These are phyloP conservation scores for Proctacanthus coquilletti DNA, from an alignment of 1,140 invertebrate genomes.

Conservation along the genomic window DNA sequence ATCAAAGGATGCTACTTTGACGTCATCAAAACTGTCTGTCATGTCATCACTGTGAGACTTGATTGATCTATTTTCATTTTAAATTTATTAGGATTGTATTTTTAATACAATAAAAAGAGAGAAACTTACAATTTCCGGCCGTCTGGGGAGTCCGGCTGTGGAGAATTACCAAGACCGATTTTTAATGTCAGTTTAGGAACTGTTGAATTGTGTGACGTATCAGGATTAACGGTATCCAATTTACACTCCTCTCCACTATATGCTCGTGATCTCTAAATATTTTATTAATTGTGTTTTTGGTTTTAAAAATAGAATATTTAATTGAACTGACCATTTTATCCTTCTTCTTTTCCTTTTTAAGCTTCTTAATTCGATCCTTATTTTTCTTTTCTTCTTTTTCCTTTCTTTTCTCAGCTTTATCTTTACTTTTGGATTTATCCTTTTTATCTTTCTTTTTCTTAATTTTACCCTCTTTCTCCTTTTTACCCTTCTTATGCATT, in stretches of 20 bases:
- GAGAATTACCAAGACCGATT: no score
- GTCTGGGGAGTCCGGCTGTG: no score
- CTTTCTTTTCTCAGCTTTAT: slow-evolving; percentile 39
- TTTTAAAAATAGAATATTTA: not conserved
- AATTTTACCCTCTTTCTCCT: slow-evolving; percentile 47
- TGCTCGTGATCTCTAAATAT: no score
- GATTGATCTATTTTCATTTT: no score
- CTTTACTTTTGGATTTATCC: slow-evolving; percentile 42
- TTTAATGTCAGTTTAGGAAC: slow-evolving; percentile 67
- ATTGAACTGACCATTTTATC: slow-evolving; percentile 32
- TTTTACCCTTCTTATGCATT: slow-evolving; percentile 54
- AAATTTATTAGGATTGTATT: no score
- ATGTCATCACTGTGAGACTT: no score
- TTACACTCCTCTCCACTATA: no score
- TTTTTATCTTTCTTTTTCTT: slow-evolving; percentile 70
- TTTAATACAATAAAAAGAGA: no score
- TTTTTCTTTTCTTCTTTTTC: slow-evolving; percentile 39
- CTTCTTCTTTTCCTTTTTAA: slow-evolving; percentile 41
- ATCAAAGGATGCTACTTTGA: no score
- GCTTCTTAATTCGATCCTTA: slow-evolving; percentile 41
- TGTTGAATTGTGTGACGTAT: not conserved
- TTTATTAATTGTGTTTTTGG: not conserved
- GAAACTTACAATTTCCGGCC: no score
- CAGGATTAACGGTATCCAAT: not conserved
- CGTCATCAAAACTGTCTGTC: no score